Conservation (phyloP, 2,113 vertebrate genomes). For the Chroicocephalus ridibundus region DNA sequence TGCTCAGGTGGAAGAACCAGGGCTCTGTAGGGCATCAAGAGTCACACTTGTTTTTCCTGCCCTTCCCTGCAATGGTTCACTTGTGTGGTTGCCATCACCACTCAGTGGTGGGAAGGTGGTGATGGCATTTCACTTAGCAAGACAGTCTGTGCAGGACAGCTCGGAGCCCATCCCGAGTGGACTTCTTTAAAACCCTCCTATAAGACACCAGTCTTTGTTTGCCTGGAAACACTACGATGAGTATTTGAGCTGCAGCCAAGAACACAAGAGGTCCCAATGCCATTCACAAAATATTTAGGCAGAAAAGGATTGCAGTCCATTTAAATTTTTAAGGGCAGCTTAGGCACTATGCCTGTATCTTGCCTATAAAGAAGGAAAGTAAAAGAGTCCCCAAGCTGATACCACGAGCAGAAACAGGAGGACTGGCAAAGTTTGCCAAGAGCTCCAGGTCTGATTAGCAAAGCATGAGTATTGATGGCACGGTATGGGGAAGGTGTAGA, state of each 20-base stretch:
- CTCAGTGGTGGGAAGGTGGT: background rate
- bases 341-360: background rate
- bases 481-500: background rate
- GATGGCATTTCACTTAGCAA: background rate
- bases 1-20: background rate
- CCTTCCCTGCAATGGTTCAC: background rate
- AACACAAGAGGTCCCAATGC: background rate
- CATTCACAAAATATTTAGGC: background rate
- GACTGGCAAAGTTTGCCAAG: background rate
- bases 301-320: background rate
- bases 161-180: background rate
- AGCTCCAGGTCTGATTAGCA: background rate
- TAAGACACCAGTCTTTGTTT: background rate
- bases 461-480: background rate
- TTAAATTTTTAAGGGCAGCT: background rate
- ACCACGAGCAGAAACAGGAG: background rate
- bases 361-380: background rate
- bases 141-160: background rate
- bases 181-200: background rate
- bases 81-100: background rate
- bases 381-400: background rate
- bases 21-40: background rate
- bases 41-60: background rate
- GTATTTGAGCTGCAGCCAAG: background rate
- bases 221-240: background rate